These are phyloP conservation scores for Corvus hawaiiensis DNA, from an alignment of 2,113 vertebrate genomes.

Conservation along the genomic window DNA sequence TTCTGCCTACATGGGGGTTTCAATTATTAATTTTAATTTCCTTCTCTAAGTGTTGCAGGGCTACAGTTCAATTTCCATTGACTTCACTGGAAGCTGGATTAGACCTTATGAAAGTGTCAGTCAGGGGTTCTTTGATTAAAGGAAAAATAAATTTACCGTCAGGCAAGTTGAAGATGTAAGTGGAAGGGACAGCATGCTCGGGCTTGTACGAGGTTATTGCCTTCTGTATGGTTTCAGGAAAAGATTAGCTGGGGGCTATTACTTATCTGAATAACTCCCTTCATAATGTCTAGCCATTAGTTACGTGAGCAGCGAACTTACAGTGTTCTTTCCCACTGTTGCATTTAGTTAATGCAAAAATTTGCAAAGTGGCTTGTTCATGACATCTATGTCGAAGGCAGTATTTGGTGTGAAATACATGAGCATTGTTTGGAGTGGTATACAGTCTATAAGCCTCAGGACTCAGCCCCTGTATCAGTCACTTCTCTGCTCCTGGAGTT, in stretches of 20 bases:
- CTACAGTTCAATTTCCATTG: not conserved
- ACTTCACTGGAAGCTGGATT: not conserved
- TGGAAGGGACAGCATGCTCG: not conserved
- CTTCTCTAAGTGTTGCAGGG: not conserved
- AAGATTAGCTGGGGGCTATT: constrained; percentile 29
- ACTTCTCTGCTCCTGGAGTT: not conserved
- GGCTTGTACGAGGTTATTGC: not conserved
- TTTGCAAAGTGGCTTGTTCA: not conserved
- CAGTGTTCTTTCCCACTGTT: not conserved
- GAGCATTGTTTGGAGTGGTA: not conserved
- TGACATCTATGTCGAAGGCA: rapidly evolving
- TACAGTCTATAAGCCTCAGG: not conserved
- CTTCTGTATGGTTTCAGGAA: not conserved
- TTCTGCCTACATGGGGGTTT: not conserved
- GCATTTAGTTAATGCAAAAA: not conserved
- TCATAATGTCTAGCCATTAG: not conserved
- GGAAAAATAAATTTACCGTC: not conserved
- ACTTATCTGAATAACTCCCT: constrained; percentile 2
- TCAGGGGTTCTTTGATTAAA: not conserved
- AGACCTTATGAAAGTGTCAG: not conserved
- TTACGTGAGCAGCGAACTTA: not conserved
- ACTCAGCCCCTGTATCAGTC: not conserved
- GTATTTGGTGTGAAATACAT: not conserved
- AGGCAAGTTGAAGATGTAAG: not conserved
- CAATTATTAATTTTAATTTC: not conserved